Evolutionary conservation across 2,113 vertebrate species (phyloP).

Genomic region (Toxotes chatareus): DNA sequence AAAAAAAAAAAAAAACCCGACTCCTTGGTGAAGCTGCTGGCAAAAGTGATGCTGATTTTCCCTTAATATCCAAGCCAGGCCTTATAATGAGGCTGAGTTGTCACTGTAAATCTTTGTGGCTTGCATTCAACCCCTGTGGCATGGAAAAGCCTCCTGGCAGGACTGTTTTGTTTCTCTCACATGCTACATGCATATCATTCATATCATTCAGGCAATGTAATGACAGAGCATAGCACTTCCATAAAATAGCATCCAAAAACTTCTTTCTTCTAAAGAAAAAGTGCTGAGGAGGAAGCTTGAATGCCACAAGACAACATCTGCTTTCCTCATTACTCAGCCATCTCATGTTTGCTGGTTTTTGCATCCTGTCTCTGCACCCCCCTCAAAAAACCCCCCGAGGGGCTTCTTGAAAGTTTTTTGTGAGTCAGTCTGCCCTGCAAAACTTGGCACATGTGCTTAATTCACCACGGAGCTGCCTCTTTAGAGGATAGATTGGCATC

Average conservation of each 20-base stretch:
- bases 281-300: slow-evolving; percentile 2
- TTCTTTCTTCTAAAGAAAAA: neutral
- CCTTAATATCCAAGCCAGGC: slow-evolving; percentile 30
- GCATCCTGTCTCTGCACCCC: slow-evolving; percentile 51
- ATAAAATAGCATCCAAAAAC: neutral
- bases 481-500: neutral
- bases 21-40: slow-evolving; percentile 21
- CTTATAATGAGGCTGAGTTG: slow-evolving; percentile 30
- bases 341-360: slow-evolving; percentile 49
- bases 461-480: neutral
- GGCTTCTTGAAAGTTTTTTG: neutral
- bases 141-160: slow-evolving; percentile 30
- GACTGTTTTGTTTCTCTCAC: neutral
- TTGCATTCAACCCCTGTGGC: slow-evolving; percentile 39
- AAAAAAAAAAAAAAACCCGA: slow-evolving; percentile 16
- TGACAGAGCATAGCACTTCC: neutral
- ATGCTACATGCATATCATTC: slow-evolving; percentile 16
- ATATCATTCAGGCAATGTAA: slow-evolving; percentile 11
- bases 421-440: neutral
- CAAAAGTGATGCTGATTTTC: slow-evolving; percentile 53
- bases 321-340: slow-evolving; percentile 64
- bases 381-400: neutral
- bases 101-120: slow-evolving; percentile 48
- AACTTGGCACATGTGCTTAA: slow-evolving; percentile 3
- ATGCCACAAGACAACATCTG: slow-evolving; percentile 65